These are phyloP conservation scores for Semnopithecus entellus DNA, from an alignment of 2,113 vertebrate species.

Conservation along the genomic window DNA sequence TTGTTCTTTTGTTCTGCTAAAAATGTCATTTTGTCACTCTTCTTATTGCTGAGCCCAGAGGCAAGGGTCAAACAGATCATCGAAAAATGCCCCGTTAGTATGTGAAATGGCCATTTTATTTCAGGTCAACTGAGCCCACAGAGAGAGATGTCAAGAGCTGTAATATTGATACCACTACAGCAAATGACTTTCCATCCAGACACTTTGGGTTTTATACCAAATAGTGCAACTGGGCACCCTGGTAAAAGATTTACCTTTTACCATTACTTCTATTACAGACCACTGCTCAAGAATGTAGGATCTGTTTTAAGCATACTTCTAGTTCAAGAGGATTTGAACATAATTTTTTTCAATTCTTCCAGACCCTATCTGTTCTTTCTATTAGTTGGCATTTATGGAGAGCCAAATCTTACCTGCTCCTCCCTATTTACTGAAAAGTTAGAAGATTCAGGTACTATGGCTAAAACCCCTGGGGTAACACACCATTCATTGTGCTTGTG, in stretches of 20 bases:
- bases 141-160: slow-evolving; percentile 31
- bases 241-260: slow-evolving; percentile 32
- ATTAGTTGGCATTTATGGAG: background rate
- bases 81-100: background rate
- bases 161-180: background rate
- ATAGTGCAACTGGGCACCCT: background rate
- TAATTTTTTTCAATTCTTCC: slow-evolving; percentile 38
- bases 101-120: slow-evolving; percentile 52
- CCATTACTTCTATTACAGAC: slow-evolving; percentile 29
- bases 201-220: slow-evolving; percentile 12
- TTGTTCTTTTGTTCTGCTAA: slow-evolving; percentile 11
- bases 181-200: background rate
- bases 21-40: slow-evolving; percentile 31
- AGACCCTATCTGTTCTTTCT: background rate
- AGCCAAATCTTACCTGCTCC: background rate
- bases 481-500: background rate
- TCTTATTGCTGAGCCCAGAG: slow-evolving; percentile 16
- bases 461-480: background rate
- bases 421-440: background rate
- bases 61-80: slow-evolving; percentile 32
- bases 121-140: slow-evolving; percentile 11
- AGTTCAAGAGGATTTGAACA: slow-evolving; percentile 36
- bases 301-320: slow-evolving; percentile 43
- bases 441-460: background rate
- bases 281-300: slow-evolving; percentile 33